Evolutionary conservation across 2,888 invertebrate genomes (phyloP), one percentile per base, ranked within the genome.

Genomic region (Eudasyphora cyanicolor): DNA sequence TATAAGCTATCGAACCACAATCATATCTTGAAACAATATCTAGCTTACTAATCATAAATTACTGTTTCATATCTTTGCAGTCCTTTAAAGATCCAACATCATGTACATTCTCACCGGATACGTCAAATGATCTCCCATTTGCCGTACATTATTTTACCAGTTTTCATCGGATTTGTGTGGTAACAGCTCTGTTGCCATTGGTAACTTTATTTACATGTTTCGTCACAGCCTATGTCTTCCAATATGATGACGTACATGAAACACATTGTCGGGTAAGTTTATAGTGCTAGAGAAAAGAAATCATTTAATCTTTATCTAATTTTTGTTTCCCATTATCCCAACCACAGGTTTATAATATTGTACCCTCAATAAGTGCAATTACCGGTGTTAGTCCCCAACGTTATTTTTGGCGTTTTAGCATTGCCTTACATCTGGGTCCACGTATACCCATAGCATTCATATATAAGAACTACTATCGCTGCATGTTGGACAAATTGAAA

Each of bases 341-440:
- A 17, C 17, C 82, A 12, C 92, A 98, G 98, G 98, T 98, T 78
- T 97, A 97, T 92, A 98, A 98, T 93, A 95, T 97, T 92, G 96
- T 98, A 91, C 98, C 98, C 89, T 98, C 98, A 88, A 98, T 98
- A 93, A 98, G 98, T 94, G 97, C 98, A 86, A 97, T 98, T 91
- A 98, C 98, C 84, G 98, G 98, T 73, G 95, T 98, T 87, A 96
- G 97, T 89, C 98, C 98, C 29, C 97, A 98, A 92, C 94, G 96
- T 88, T 98, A 98, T 93, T 93, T 98, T 88, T 98, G 98, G 98
- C 94, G 98, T 89, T 95, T 97, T 89, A 96, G 96, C 92, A 96
- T 98, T 89, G 98, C 98, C 86, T 94, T 98, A 89, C 98, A 98
- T 90, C 95, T 97, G 91, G 97, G 97, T 89, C 98, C 98, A 88